Conservation (phyloP, 1,140 invertebrate species). For the Orchestia grillus region DNA sequence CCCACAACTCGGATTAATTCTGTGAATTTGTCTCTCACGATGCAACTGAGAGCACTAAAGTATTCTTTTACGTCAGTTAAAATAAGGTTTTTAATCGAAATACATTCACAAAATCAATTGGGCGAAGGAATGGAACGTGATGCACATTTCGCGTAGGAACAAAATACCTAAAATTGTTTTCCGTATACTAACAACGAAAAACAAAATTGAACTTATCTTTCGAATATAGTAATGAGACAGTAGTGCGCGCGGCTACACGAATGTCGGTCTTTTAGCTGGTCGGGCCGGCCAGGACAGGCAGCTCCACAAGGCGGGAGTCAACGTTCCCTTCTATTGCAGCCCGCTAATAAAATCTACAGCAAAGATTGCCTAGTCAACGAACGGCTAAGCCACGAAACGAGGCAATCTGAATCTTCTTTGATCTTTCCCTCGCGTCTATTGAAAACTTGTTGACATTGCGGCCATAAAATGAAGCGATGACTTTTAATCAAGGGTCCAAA, state of each 20-base stretch:
- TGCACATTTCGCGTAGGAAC: not conserved
- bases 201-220: not conserved
- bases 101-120: not conserved
- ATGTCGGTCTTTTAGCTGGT: not conserved
- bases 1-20: not conserved
- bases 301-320: not conserved
- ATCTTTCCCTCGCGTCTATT: not conserved
- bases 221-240: not conserved
- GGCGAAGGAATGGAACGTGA: not conserved
- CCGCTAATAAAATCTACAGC: not conserved
- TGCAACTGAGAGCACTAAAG: not conserved
- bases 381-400: not conserved
- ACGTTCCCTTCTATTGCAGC: not conserved
- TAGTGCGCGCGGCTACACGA: not conserved
- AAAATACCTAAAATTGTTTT: not conserved
- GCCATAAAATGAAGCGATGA: not conserved
- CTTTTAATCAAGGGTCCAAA: not conserved
- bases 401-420: not conserved
- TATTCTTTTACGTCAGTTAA: not conserved
- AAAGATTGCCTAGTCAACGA: not conserved
- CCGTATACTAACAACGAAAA: not conserved
- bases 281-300: not conserved
- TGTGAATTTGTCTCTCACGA: not conserved
- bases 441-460: not conserved
- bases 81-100: not conserved